Evolutionary conservation across 2,888 invertebrate genomes (phyloP).

Genomic region (Masnerella sp.): DNA sequence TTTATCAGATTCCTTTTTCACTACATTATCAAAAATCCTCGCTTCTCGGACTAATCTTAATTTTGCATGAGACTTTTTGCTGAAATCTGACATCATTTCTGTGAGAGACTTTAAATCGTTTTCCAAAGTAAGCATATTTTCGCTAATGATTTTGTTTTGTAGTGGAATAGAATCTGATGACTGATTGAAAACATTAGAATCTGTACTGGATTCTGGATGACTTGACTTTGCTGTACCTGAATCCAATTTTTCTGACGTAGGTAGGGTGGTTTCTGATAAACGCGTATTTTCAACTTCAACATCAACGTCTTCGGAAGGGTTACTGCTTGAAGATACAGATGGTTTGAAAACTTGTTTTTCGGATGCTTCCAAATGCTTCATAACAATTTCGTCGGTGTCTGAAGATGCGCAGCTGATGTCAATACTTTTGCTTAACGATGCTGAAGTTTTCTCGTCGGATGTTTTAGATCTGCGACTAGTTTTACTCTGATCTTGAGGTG

Average conservation of each 20-base stretch:
- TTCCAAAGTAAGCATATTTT: slow-evolving; percentile 73
- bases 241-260: slow-evolving; percentile 12
- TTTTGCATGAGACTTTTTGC: slow-evolving; percentile 70
- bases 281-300: too few relatives aligned
- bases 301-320: slow-evolving; percentile 62
- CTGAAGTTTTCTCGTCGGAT: slow-evolving; percentile 40
- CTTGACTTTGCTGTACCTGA: not conserved
- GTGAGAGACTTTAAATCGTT: slow-evolving; percentile 73
- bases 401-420: slow-evolving; percentile 52
- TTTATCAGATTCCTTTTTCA: slow-evolving; percentile 17
- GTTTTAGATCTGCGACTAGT: slow-evolving; percentile 19
- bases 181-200: slow-evolving; percentile 61
- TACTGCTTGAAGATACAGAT: slow-evolving; percentile 58
- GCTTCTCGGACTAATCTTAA: slow-evolving; percentile 55
- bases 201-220: not conserved
- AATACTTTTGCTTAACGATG: not conserved
- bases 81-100: slow-evolving; percentile 73
- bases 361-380: slow-evolving; percentile 49
- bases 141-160: slow-evolving; percentile 72
- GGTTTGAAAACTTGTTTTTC: slow-evolving; percentile 52
- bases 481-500: slow-evolving; percentile 37
- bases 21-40: slow-evolving; percentile 26
- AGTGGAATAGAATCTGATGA: slow-evolving; percentile 69
- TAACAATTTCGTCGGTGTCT: slow-evolving; percentile 58
- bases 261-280: too few relatives aligned